These are phyloP conservation scores for Drosophila lacicola DNA, from an alignment of 2,888 invertebrate species.

Conservation along the genomic window DNA sequence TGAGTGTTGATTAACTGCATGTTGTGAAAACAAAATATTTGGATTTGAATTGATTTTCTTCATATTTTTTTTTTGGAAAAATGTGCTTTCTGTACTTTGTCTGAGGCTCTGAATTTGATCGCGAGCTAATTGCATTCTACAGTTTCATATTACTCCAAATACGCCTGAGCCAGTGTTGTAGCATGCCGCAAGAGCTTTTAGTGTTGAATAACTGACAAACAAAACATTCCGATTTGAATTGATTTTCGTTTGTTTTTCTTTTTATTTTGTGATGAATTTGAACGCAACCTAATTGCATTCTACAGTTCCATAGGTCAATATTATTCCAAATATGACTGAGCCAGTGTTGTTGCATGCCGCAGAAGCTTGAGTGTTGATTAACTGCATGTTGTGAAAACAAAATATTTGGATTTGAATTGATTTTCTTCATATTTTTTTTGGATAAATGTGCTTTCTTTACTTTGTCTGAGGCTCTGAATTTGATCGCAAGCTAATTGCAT, in stretches of 20 bases:
- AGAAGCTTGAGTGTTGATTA: too few species aligned
- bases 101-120: constrained; percentile 43
- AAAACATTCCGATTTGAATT: background rate
- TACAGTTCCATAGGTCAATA: background rate
- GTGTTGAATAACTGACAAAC: background rate
- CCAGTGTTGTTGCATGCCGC: background rate
- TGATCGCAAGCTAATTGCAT: background rate
- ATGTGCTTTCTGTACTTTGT: constrained; percentile 52
- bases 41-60: constrained; percentile 13
- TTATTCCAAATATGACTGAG: background rate
- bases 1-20: too few species aligned
- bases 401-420: background rate
- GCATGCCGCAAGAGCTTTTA: background rate
- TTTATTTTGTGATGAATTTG: constrained; percentile 29
- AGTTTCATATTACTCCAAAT: accelerated
- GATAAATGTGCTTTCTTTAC: constrained; percentile 64
- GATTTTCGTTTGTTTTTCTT: constrained; percentile 8
- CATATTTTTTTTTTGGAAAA: constrained; percentile 65
- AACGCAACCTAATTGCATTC: constrained; percentile 1
- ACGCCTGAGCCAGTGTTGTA: background rate
- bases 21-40: background rate
- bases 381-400: background rate
- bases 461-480: constrained; percentile 53
- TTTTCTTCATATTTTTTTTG: constrained; percentile 44
- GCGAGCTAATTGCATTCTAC: constrained; percentile 3